Conservation (phyloP, 2,888 invertebrate species). For the Calephelis perditalis region DNA sequence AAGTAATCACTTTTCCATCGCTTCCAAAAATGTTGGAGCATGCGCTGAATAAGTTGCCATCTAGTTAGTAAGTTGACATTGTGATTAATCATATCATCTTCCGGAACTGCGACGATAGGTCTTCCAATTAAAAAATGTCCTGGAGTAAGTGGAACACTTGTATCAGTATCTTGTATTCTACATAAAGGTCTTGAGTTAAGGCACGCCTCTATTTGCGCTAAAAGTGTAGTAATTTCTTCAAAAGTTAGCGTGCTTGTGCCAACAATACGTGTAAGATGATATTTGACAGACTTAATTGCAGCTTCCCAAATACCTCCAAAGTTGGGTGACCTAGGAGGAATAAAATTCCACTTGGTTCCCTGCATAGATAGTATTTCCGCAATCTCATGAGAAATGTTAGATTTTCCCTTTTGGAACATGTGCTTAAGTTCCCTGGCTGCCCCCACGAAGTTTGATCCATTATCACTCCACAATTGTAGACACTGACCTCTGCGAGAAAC, state of each 20-base stretch:
- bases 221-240: conserved; percentile 15
- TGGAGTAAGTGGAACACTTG: neutral
- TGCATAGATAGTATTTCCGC: conserved; percentile 19
- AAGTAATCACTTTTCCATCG: neutral
- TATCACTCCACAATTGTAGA: conserved; percentile 24
- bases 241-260: conserved; percentile 16
- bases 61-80: neutral
- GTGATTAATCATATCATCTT: neutral
- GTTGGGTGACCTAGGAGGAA: conserved; percentile 26
- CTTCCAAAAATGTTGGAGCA: neutral
- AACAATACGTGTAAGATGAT: conserved; percentile 19
- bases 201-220: conserved; percentile 13
- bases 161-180: neutral
- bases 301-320: conserved; percentile 27
- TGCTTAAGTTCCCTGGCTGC: conserved; percentile 10
- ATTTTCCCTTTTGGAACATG: conserved; percentile 7
- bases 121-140: too few species aligned
- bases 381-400: conserved; percentile 7
- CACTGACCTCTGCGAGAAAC: conserved; percentile 25
- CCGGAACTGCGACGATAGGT: neutral
- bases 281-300: conserved; percentile 18
- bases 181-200: conserved; percentile 13
- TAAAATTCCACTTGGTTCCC: conserved; percentile 27
- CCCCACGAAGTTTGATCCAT: conserved; percentile 28
- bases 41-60: neutral